Base-by-base conservation (phyloP, 2,797 vertebrate species). In the Orientallactaga sibirica region DNA sequence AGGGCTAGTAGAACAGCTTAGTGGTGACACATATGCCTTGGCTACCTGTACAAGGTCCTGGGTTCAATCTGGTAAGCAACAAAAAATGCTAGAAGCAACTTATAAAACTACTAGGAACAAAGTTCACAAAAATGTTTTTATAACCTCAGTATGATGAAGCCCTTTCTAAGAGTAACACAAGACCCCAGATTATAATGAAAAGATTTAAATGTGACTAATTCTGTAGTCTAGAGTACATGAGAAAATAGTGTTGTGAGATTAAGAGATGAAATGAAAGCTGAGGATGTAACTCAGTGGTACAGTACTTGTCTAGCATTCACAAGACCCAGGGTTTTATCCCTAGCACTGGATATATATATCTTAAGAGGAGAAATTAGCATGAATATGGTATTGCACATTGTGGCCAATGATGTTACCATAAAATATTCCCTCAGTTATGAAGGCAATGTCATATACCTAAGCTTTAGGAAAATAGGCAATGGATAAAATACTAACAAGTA, bases 61-160 rank as follows among this genome's bases (percentile, higher is more conserved):
- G 12, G 19, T n/a, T 68, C 20, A 20, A 67, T 25, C 4, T 43
- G 52, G 18, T 16, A 18, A 58, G 11, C 48, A 88, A 14, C 15
- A 71, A 0, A 24, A 55, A 24, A 84, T 18, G 55, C 29, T 27
- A 94, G 88, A 86, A n/a, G 4, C 25, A 80, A 88, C 86, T 52
- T 67, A n/a, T 85, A 80, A 86, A 92, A 77, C n/a, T 64, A 73
- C 5, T 12, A 81, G 22, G 43, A 82, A 92, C 18, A 75, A 92
- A 90, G 61, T 86, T 73, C 25, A 75, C 19, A 95, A 41, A 82
- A 93, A 96, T 76, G 7, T 55, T 84, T 61, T 86, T 29, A 82
- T 52, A 92, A 79, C 1, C 33, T 70, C 29, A 70, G 20, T 3
- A 24, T 33, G 11, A 67, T 48, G 43, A 22, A 24, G 2, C 20